Evolutionary conservation across 2,113 vertebrate species (phyloP).

Genomic region (Procavia capensis): DNA sequence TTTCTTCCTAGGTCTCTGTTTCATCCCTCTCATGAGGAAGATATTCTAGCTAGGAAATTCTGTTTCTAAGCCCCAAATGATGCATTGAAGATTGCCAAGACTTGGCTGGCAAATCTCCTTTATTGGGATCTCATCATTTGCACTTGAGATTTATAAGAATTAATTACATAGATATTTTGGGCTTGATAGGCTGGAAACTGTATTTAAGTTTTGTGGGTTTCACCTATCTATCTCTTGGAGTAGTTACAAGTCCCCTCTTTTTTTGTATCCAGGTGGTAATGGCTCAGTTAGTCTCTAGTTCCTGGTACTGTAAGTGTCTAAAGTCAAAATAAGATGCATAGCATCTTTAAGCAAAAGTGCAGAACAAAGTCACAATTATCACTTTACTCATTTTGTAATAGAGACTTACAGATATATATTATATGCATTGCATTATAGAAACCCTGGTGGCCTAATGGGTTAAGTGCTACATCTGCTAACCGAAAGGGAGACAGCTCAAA

Average conservation of each 20-base stretch:
- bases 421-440: background rate
- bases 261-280: background rate
- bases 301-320: background rate
- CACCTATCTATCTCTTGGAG: background rate
- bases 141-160: background rate
- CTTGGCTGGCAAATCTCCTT: background rate
- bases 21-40: background rate
- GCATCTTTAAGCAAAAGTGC: background rate
- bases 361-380: background rate
- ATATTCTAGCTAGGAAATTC: background rate
- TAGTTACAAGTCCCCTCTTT: background rate
- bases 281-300: background rate
- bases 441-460: too few relatives aligned
- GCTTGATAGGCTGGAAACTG: background rate
- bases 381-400: background rate
- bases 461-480: too few relatives aligned
- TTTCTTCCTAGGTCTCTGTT: background rate
- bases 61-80: background rate
- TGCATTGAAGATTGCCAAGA: background rate
- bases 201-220: background rate
- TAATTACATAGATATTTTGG: background rate
- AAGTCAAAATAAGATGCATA: background rate
- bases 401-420: background rate
- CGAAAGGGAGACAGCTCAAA: too few relatives aligned
- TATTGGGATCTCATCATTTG: background rate